Percentiles rank a stretch among this genome's conserved stretches.
Conservation (phyloP, 2,888 invertebrate species). For the Hypomecis punctinalis region DNA sequence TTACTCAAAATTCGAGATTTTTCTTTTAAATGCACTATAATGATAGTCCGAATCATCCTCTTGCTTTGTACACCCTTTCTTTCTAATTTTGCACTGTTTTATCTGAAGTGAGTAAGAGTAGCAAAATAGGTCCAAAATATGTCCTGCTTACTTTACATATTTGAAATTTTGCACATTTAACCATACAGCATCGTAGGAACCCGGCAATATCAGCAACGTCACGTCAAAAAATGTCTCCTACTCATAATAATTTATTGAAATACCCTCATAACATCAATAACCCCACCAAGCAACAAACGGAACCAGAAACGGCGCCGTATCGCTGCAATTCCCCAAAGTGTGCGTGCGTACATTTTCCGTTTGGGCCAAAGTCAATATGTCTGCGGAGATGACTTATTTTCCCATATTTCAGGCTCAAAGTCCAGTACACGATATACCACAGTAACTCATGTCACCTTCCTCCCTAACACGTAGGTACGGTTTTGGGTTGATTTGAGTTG, state of each 20-base stretch:
- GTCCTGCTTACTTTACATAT: no score
- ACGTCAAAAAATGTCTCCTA: constrained; percentile 9
- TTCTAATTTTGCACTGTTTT: no score
- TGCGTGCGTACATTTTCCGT: constrained; percentile 66
- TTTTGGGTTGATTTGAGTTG: no score
- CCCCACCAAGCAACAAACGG: constrained; percentile 24
- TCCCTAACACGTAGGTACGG: not conserved
- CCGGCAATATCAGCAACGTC: not conserved
- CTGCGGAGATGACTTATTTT: constrained; percentile 80
- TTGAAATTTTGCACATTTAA: no score
- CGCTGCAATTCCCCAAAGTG: constrained; percentile 76
- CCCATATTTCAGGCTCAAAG: constrained; percentile 69
- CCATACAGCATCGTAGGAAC: not conserved
- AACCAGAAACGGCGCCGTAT: constrained; percentile 24
- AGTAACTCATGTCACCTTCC: constrained; percentile 11
- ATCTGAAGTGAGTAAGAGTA: no score
- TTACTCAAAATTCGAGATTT: no score
- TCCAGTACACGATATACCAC: constrained; percentile 31
- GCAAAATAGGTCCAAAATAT: no score
- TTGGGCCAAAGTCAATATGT: constrained; percentile 77
- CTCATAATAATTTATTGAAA: constrained; percentile 19
- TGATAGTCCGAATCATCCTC: no score
- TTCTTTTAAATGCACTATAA: no score
- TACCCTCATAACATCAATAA: constrained; percentile 31
- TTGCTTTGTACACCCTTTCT: no score